Base-by-base conservation (phyloP, 2,113 vertebrate genomes). In the Oncorhynchus masou region DNA sequence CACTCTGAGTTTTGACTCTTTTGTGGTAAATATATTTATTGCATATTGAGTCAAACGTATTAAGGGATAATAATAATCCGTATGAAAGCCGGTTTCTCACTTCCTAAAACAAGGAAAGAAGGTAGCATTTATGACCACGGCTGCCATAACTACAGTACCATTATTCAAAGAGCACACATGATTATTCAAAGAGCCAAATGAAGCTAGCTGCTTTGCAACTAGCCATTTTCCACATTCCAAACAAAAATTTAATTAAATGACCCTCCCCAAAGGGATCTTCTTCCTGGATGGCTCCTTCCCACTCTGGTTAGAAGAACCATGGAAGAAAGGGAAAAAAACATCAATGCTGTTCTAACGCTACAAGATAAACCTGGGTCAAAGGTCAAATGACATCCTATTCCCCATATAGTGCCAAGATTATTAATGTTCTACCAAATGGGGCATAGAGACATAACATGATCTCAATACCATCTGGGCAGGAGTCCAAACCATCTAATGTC, bases 131-230 rank as follows among this genome's bases (percentile, higher is more conserved):
- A 84, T 65, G 73, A 78, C 62, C 80, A 54, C 16, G 80, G 87
- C 74, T 31, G 25, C 80, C 83, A 83, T 88, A 86, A 82, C 75
- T 85, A 45, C 39, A 45, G 39, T 45, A 45, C 39, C 39, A 78
- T 68, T 79, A 54, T 15, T 54, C 15, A 59, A 57, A 78, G 54
- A 81, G 78, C 74, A 85, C 87, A 45, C 39, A 85, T 79, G 82
- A 85, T 87, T 85, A 27, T 27, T 27, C 27, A 27, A 27, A 27
- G 83, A 78, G 75, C 79, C 77, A 87, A 88, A 84, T 83, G 72
- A 86, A 79, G 81, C 68, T 45, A 45, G 79, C 71, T 83, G 73
- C 67, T 76, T 76, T 74, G 77, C 84, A 83, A 84, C 83, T 76
- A 78, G 39, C 54, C 83, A 86, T 45, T 11, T 11, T 45, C 9